Percentiles rank a stretch among this genome's conserved stretches.
Evolutionary conservation across 2,888 invertebrate genomes (phyloP).

Genomic region (Spialia ferax): DNA sequence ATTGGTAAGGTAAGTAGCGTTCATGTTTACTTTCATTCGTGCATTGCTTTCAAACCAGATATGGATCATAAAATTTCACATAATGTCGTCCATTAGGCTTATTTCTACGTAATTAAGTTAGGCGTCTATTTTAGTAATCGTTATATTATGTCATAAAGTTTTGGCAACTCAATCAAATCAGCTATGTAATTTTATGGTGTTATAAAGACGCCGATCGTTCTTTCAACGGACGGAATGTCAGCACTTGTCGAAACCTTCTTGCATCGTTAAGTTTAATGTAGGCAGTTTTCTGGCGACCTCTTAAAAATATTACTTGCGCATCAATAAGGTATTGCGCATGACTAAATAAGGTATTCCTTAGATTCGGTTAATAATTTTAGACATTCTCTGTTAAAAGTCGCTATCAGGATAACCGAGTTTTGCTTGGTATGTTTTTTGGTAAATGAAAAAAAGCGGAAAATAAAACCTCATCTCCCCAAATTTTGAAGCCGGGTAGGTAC

Average conservation of each 20-base stretch:
- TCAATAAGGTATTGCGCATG: no score
- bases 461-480: no score
- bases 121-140: background rate
- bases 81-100: background rate
- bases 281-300: constrained; percentile 12
- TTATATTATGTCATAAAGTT: constrained; percentile 59
- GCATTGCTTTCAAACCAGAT: background rate
- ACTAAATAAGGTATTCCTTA: background rate
- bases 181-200: constrained; percentile 68
- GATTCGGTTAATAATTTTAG: background rate
- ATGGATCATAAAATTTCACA: background rate
- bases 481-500: no score
- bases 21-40: background rate
- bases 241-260: constrained; percentile 48
- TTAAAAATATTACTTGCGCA: background rate
- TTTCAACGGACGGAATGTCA: constrained; percentile 49
- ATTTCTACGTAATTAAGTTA: background rate
- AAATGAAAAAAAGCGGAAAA: no score
- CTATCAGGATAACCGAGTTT: no score
- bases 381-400: background rate
- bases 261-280: constrained; percentile 47
- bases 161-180: constrained; percentile 68
- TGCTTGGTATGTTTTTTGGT: no score
- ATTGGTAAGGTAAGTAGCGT: background rate
- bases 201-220: constrained; percentile 65